Evolutionary conservation across 64 coral and sea anemone species (phyloP), one percentile per base, ranked within the genome.

Genomic region (Stichodactyla helianthus): DNA sequence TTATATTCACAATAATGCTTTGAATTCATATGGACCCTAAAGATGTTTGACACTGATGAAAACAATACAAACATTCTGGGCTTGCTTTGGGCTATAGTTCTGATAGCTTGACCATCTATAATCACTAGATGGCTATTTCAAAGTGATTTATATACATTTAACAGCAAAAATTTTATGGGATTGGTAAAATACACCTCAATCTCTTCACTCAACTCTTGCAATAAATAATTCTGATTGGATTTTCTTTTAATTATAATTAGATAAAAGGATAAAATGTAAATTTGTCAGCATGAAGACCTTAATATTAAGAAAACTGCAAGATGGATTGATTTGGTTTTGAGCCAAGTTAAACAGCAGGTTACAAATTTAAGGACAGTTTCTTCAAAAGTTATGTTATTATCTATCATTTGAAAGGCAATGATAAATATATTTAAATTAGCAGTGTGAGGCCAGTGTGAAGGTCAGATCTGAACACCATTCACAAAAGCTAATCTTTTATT

Each of bases 141-240:
- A 74, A 74, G 25, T 74, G 68, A 74, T 74, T 74, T 74, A 74
- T 74, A 74, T 31, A 19, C 68, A 74, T 74, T 74, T 74, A 74
- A 31, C 68, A 74, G 68, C 26, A 10, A 74, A 74, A 23, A 27
- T 23, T 31, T 26, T 13, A 31, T 74, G 11, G 4, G 68, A 74
- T 74, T 74, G 17, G 68, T 31, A 74, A 31, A 8, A 74, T 31
- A 74, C 0, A 74, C 25, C 68, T 31, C 8, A 23, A 13, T 31
- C 68, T 74, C 68, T 10, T 35, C 68, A 74, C 20, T 25, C 1
- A 8, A 23, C 7, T 74, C 5, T 10, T 6, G 12, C 25, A 35
- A 26, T 74, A 68, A 68, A 74, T 74, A 74, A 74, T 74, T 31
- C 25, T 74, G 1, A 31, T 74, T 31, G 8, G 12, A 71, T 71